These are phyloP conservation scores for Diabrotica virgifera DNA, from an alignment of 1,140 invertebrate genomes.

Conservation along the genomic window DNA sequence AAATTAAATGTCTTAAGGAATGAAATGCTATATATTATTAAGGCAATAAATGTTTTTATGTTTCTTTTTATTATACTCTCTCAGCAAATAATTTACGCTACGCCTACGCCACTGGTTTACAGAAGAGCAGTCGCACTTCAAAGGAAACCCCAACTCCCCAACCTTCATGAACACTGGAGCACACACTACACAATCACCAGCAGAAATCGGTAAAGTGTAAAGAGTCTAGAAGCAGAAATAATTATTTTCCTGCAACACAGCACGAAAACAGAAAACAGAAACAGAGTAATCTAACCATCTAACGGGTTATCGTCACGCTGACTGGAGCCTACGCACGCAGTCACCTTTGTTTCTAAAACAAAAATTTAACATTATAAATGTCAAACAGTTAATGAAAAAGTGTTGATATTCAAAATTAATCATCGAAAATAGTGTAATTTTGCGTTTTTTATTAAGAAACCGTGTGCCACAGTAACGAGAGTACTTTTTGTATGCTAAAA, in stretches of 20 bases:
- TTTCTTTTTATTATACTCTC: no score
- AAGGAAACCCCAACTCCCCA: background rate
- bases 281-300: no score
- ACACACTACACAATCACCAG: background rate
- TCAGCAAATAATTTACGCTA: no score
- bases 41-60: no score
- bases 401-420: background rate
- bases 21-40: no score
- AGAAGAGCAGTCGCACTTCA: background rate
- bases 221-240: background rate
- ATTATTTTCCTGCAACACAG: background rate
- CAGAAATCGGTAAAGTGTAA: background rate
- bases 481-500: background rate
- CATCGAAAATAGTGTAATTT: background rate
- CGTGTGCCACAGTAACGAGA: background rate
- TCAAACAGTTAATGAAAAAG: conserved; percentile 8
- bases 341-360: conserved; percentile 1
- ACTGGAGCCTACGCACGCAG: conserved; percentile 1
- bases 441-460: background rate
- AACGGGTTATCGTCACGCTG: conserved; percentile 7
- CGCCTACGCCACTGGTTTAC: background rate
- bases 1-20: no score
- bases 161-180: conserved; percentile 1
- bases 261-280: background rate
- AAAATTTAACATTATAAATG: conserved; percentile 10